phyloP scores from a whole-genome alignment of 1,140 invertebrate species.

The Leptestheria dahalacensis region DNA sequence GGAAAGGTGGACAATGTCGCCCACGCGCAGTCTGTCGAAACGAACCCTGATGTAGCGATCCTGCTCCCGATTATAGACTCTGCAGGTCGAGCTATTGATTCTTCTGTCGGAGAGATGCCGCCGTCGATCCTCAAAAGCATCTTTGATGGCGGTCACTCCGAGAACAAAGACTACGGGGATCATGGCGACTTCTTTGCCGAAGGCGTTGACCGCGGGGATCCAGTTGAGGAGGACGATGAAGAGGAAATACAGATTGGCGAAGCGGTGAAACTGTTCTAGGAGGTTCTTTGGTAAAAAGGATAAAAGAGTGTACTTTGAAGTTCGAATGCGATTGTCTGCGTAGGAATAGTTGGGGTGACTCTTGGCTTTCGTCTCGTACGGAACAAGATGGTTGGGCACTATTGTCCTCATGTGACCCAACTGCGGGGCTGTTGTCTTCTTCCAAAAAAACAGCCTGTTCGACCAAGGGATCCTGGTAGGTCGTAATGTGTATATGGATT shows the following conservation, averaged over 20 bases:
- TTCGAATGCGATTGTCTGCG: conserved; percentile 66
- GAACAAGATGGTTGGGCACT: conserved; percentile 65
- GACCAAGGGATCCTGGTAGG: conserved; percentile 31
- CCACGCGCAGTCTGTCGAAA: conserved; percentile 83
- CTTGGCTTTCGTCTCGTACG: conserved; percentile 53
- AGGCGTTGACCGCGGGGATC: conserved; percentile 84
- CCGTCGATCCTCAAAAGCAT: conserved; percentile 87
- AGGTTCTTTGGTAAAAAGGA: conserved; percentile 94
- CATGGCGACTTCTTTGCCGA: conserved; percentile 92
- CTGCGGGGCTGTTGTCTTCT: conserved; percentile 28
- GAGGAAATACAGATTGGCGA: conserved; percentile 96
- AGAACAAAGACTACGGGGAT: conserved; percentile 88
- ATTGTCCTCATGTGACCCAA: conserved; percentile 52
- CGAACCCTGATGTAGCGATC: conserved; percentile 67
- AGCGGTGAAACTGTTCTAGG: conserved; percentile 92
- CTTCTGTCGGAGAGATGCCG: conserved; percentile 76
- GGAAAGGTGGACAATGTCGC: conserved; percentile 87
- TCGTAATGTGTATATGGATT: conserved; percentile 74
- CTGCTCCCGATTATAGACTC: conserved; percentile 73
- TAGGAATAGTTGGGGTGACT: conserved; percentile 53
- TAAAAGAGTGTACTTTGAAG: conserved; percentile 87
- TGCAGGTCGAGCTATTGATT: conserved; percentile 82
- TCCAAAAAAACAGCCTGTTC: conserved; percentile 25
- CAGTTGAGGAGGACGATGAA: conserved; percentile 91
- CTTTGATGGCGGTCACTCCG: conserved; percentile 90